These are phyloP conservation scores for Panzeria rudis DNA, from an alignment of 2,888 invertebrate genomes.

Conservation along the genomic window DNA sequence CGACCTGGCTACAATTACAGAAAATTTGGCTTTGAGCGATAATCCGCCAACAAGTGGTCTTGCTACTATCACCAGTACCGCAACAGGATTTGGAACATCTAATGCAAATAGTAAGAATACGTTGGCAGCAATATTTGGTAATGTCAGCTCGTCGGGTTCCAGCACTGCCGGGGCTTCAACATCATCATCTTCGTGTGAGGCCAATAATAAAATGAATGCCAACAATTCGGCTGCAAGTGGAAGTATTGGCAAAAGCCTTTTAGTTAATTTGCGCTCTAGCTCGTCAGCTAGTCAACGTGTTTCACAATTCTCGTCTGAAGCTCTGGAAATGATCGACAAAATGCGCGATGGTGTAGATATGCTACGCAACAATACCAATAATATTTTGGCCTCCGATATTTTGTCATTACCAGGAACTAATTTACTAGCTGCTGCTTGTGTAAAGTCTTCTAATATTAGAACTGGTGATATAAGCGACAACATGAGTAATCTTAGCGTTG, in stretches of 20 bases:
- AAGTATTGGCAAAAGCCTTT: constrained; percentile 81
- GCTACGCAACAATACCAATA: constrained; percentile 91
- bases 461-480: constrained; percentile 60
- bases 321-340: constrained; percentile 87
- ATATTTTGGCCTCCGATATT: constrained; percentile 89
- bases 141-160: constrained; percentile 82
- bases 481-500: constrained; percentile 61
- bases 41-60: constrained; percentile 72
- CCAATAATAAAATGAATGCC: constrained; percentile 83
- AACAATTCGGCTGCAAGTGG: constrained; percentile 80
- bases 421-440: constrained; percentile 79
- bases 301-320: constrained; percentile 84
- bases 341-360: constrained; percentile 89
- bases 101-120: constrained; percentile 84
- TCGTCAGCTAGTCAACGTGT: constrained; percentile 76
- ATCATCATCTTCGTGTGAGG: constrained; percentile 77
- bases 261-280: constrained; percentile 79
- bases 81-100: constrained; percentile 83
- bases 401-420: constrained; percentile 85
- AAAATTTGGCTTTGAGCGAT: constrained; percentile 89
- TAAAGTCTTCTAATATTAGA: constrained; percentile 69
- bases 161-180: constrained; percentile 59
- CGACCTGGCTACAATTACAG: constrained; percentile 94
- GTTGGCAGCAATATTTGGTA: constrained; percentile 78
- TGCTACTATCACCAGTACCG: constrained; percentile 45